Base-by-base conservation (phyloP, 2,888 invertebrate genomes). In the Philereme vetulata region DNA sequence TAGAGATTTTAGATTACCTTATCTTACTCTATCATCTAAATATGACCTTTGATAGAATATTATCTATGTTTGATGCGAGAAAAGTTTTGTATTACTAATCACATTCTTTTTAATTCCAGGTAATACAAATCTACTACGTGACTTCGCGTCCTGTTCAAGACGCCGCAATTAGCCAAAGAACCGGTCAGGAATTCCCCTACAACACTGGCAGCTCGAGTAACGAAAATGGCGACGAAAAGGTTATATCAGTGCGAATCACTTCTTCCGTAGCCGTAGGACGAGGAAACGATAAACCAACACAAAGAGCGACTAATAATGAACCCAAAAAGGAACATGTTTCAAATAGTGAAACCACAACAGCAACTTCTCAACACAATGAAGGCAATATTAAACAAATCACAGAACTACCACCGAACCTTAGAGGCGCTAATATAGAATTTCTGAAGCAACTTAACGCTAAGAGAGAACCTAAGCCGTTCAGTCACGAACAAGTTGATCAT, bases 191-290 rank as follows among this genome's bases (percentile, higher is more conserved):
- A 63, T 65, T 68, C 52, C 68, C 60, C 48, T 73, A 72, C 52
- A 71, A 73, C 63, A 67, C 78, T 67, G 77, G 77, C 60, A 74
- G 44, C 44, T 44, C 44, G 21, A 44, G 21, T 21, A 11, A 81
- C 56, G 76, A 72, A 58, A 74, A 75, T 49, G 63, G 85, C 75
- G 68, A 93, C 75, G 82, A 93, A 82, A 81, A 88, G 80, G 86
- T 92, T 34, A 92, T 92, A 76, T 90, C 91, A 42, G 93, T 94
- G 46, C 90, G 94, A 74, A 93, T 94, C 57, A 94, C 94, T 5
- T 94, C 94, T 6, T 93, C 94, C 5, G 93, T 94, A 10, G 94
- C 93, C 54, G 90, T 94, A 4, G 93, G 92, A 3, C 90, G 94
- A 56, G 90, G 93, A 5, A 81, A 77, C 69, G 71, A 72, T 11